Conservation (phyloP, 2,797 vertebrate genomes). For the Margarornis squamiger region DNA sequence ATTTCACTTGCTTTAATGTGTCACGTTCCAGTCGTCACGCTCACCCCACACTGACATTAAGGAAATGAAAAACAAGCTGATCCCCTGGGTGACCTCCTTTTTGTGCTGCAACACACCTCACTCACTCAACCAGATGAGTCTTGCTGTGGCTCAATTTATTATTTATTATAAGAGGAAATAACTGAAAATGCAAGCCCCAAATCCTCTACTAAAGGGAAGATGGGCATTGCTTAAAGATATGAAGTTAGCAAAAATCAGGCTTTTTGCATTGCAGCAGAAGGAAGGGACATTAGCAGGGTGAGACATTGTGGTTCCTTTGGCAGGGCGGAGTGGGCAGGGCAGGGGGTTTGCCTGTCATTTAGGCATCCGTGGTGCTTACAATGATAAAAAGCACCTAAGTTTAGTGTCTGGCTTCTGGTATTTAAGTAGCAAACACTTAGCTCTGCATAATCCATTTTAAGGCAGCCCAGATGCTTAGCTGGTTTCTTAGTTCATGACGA, state of each 20-base stretch:
- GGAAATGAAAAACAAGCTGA: constrained; percentile 1
- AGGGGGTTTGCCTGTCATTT: neutral
- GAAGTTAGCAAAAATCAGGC: neutral
- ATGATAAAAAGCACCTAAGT: neutral
- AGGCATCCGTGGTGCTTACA: neutral
- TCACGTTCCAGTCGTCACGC: constrained; percentile 27
- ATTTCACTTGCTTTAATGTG: constrained; percentile 19
- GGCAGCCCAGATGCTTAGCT: neutral
- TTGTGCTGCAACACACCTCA: neutral
- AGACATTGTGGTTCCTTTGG: neutral
- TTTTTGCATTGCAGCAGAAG: neutral
- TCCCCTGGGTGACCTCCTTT: constrained; percentile 15
- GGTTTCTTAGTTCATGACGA: neutral
- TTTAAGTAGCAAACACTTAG: neutral
- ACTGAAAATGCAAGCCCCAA: neutral
- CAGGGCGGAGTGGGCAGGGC: neutral
- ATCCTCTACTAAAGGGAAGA: neutral
- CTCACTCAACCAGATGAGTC: neutral
- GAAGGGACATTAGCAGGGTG: neutral
- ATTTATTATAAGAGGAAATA: neutral
- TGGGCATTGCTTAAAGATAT: neutral
- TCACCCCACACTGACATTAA: constrained; percentile 37
- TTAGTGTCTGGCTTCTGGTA: neutral
- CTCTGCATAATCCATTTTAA: neutral
- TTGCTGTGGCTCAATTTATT: neutral